phyloP scores from a whole-genome alignment of 2,888 invertebrate genomes.

The Tinea trinotella region DNA sequence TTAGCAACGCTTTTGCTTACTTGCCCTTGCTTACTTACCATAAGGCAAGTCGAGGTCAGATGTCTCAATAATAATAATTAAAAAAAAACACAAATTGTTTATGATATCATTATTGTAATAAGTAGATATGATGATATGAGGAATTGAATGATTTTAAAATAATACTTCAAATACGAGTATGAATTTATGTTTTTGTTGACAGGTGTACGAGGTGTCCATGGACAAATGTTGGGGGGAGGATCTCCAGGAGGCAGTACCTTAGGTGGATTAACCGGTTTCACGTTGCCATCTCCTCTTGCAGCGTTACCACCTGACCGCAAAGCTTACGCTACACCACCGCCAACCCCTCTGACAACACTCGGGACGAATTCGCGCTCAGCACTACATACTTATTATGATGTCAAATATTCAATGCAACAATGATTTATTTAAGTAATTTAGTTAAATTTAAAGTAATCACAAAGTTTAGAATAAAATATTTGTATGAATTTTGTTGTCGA shows the following conservation, averaged over 20 bases:
- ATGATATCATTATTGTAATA: too few species aligned
- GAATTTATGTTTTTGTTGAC: slow-evolving; percentile 42
- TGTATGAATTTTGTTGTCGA: too few species aligned
- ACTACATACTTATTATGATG: slow-evolving; percentile 10
- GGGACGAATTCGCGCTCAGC: neutral
- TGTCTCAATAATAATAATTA: too few species aligned
- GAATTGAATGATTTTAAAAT: slow-evolving; percentile 28
- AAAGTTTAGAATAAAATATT: too few species aligned
- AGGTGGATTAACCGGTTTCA: slow-evolving; percentile 47
- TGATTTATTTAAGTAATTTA: neutral
- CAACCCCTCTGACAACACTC: slow-evolving; percentile 65
- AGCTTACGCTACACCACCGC: slow-evolving; percentile 65
- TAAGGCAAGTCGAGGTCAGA: too few species aligned
- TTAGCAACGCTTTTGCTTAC: too few species aligned
- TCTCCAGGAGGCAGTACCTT: slow-evolving; percentile 39
- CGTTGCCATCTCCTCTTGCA: slow-evolving; percentile 50
- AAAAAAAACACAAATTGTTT: too few species aligned
- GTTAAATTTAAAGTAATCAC: too few species aligned
- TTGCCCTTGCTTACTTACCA: too few species aligned
- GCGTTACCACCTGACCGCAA: slow-evolving; percentile 71
- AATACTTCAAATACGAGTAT: slow-evolving; percentile 20
- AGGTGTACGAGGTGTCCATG: slow-evolving; percentile 55
- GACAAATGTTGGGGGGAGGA: slow-evolving; percentile 52
- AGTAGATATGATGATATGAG: too few species aligned
- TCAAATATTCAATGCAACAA: slow-evolving; percentile 16